Evolutionary conservation across 2,888 invertebrate species (phyloP), one percentile per base, ranked within the genome.

Genomic region (Margaritifera margaritifera): DNA sequence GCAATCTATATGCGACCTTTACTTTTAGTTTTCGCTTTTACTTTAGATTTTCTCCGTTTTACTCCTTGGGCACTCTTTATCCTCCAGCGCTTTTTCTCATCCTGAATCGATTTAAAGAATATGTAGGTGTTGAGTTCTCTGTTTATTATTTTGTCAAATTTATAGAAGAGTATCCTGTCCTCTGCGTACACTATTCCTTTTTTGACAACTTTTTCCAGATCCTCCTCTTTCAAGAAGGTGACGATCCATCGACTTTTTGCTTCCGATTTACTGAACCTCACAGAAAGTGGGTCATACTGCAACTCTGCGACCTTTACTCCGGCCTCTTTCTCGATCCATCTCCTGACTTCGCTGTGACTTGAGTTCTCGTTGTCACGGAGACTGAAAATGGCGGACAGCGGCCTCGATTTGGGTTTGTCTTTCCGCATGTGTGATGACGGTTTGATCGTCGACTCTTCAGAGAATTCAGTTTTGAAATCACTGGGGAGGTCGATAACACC

Each of bases 301-400:
- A 78, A 61, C 4, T 55, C 62, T 27, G 62, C 68, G 18, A 77
- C 69, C 1, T 65, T 57, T 19, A 75, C 69, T 18, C 71, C 73
- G 5, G 71, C 64, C 27, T 72, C 71, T 15, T 63, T 70, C 56
- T 71, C 67, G 4, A 80, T 64, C 22, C 69, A 54, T 22, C 72
- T 70, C 65, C 75, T 80, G 0, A 80, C 69, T 22, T 80, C 77
- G 22, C 68, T 62, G 62, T 80, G 80, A 0, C 69, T 69, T 3
- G 71, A 63, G 52, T 60, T 72, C 31, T 80, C 80, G 56, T 80
- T 80, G 63, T 80, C 75, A 25, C 76, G 75, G 53, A 80, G 68
- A 65, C 77, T 78, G 31, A 80, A 78, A 27, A 78, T 71, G 62
- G 72, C 75, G 6, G 72, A 64, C 18, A 66, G 71, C 22, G 80